Base-by-base conservation (phyloP, 2,888 invertebrate species). In the Erebia ligea region DNA sequence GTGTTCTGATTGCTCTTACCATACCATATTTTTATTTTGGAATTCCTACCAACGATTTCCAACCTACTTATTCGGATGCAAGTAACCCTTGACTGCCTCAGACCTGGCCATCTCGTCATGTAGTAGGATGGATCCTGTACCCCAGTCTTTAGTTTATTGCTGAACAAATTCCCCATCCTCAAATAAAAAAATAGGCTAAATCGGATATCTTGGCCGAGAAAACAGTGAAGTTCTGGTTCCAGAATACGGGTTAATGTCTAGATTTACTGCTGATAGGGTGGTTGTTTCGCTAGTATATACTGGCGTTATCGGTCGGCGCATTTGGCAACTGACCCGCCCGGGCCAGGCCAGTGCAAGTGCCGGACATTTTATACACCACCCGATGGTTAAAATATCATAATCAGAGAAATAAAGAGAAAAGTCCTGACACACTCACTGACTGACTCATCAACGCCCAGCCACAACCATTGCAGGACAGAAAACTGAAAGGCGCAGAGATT, bases 201-300 rank as follows among this genome's bases (percentile, higher is more conserved):
- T 17, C 19, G 4, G 86, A 89, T 87, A 89, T 89, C 86, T 81
- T 75, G 82, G 76, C 78, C 81, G 81, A 82, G 85, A 83, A 25
- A 87, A 79, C 84, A 83, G 84, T 88, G 89, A 89, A 89, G 88
- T 89, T 62, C 90, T 84, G 89, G 90, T 89, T 88, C 87, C 84
- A 81, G 82, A 85, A 91, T 90, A 88, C 89, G 91, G 92, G 92
- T 92, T 92, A 92, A 92, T 92, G 91, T 92, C 91, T 92, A 92
- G 91, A 92, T 92, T 92, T 92, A 92, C 91, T 92, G 92, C 91
- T 92, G 92, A 92, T 92, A 92, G 91, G 89, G 87, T 87, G 87
- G 92, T 85, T 88, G 90, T 92, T 92, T 90, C 84, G 84, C 86
- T 83, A 84, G 90, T 89, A 90, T 91, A 90, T 91, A 90, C 88